These are phyloP conservation scores for Labroides dimidiatus DNA, from an alignment of 2,797 vertebrate species.

Conservation along the genomic window DNA sequence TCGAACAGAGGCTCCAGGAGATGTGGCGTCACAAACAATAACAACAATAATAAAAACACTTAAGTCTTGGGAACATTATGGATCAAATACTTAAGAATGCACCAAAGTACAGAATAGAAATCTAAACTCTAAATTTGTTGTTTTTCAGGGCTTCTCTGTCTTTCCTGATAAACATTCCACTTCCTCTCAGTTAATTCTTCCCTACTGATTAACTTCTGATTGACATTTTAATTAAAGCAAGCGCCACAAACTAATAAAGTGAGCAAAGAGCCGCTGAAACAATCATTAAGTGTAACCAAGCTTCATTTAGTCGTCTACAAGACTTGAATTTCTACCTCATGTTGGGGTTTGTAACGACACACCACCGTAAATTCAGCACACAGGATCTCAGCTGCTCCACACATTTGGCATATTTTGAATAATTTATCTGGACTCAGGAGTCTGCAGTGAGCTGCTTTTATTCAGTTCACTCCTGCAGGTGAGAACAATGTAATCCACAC, in stretches of 20 bases:
- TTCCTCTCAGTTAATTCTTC: background rate
- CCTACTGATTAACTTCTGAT: constrained; percentile 1
- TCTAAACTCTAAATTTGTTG: background rate
- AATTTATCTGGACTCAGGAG: background rate
- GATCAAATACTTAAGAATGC: too few species aligned
- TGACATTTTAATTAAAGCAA: constrained; percentile 10
- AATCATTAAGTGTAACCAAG: background rate
- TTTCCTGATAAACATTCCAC: background rate
- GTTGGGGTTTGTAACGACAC: background rate
- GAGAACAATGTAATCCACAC: constrained; percentile 41
- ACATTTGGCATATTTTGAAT: background rate
- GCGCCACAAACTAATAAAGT: constrained; percentile 2
- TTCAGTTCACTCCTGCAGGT: constrained; percentile 26
- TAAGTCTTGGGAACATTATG: too few species aligned
- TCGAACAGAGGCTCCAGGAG: too few species aligned
- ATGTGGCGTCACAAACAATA: too few species aligned
- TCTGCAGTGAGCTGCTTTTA: background rate
- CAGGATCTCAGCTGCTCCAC: constrained; percentile 1
- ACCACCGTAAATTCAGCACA: background rate
- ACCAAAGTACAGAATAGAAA: too few species aligned
- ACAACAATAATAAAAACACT: too few species aligned
- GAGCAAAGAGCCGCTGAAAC: background rate
- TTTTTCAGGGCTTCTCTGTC: background rate
- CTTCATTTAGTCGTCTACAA: background rate
- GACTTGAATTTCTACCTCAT: background rate